These are phyloP conservation scores for Nesospiza acunhae DNA, from an alignment of 2,113 vertebrate genomes.

Conservation along the genomic window DNA sequence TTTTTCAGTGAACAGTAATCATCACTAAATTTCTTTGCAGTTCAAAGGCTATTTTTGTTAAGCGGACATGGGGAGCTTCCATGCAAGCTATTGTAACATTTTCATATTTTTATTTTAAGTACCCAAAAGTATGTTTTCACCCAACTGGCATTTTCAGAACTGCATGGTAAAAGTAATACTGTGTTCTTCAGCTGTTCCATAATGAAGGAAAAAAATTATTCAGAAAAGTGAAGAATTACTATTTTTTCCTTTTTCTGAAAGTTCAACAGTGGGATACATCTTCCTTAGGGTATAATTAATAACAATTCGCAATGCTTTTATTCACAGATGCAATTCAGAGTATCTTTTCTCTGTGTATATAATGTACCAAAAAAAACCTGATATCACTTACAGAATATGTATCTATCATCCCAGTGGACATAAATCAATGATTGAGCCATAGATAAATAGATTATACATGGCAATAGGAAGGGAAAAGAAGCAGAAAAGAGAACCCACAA, in stretches of 20 bases:
- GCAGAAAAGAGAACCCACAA: slow-evolving; percentile 63
- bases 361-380: slow-evolving; percentile 51
- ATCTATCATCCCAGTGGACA: slow-evolving; percentile 56
- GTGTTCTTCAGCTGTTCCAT: slow-evolving; percentile 18
- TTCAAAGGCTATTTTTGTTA: slow-evolving; percentile 39
- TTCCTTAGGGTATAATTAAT: slow-evolving; percentile 62
- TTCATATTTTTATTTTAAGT: slow-evolving; percentile 32
- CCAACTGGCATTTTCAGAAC: neutral
- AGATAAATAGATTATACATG: slow-evolving; percentile 72
- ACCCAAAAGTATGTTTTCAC: neutral
- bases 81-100: slow-evolving; percentile 38
- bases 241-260: slow-evolving; percentile 51
- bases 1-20: slow-evolving; percentile 47
- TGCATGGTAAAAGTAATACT: slow-evolving; percentile 19
- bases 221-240: slow-evolving; percentile 43
- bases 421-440: slow-evolving; percentile 66
- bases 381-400: slow-evolving; percentile 54
- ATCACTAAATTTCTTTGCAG: slow-evolving; percentile 40
- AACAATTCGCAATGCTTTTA: slow-evolving; percentile 41
- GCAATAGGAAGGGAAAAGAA: slow-evolving; percentile 41
- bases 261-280: slow-evolving; percentile 25
- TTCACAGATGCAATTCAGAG: slow-evolving; percentile 30
- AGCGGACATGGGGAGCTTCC: slow-evolving; percentile 36
- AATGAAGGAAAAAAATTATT: slow-evolving; percentile 41
- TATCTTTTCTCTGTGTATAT: slow-evolving; percentile 9